A percentile compares a stretch with the other conserved stretches of the same genome.
Conservation (phyloP, 2,113 vertebrate species). For the Atlantisia rogersi region DNA sequence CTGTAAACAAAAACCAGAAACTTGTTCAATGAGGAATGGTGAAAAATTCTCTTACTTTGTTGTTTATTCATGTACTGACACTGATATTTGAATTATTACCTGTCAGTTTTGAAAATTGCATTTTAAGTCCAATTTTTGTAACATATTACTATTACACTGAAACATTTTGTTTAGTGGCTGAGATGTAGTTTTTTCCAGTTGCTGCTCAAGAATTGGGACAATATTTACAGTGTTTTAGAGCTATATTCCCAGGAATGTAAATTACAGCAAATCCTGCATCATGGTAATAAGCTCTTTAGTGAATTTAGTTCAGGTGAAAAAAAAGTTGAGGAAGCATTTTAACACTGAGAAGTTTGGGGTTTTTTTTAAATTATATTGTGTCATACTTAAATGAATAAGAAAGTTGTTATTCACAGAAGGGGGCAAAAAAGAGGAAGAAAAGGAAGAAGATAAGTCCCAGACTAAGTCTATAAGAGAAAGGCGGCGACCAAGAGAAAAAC, state of each 20-base stretch:
- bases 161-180: not conserved
- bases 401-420: conserved; percentile 77
- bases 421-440: conserved; percentile 92
- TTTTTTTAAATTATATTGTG: not conserved
- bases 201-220: not conserved
- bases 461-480: conserved; percentile 94
- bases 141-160: not conserved
- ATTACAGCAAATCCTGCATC: not conserved
- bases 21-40: not conserved
- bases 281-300: not conserved
- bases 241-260: not conserved
- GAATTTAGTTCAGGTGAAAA: not conserved
- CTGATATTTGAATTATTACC: not conserved
- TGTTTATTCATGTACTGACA: not conserved
- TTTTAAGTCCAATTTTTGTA: not conserved
- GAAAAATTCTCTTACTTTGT: not conserved
- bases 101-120: not conserved
- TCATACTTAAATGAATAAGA: conserved; percentile 15
- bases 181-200: not conserved
- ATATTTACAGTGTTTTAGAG: not conserved
- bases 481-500: conserved; percentile 93
- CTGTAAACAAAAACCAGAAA: not conserved
- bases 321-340: not conserved
- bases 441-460: conserved; percentile 96
- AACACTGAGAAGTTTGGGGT: not conserved